These are phyloP conservation scores for Corythornis leucogaster DNA, from an alignment of 2,797 vertebrate genomes.

Conservation along the genomic window DNA sequence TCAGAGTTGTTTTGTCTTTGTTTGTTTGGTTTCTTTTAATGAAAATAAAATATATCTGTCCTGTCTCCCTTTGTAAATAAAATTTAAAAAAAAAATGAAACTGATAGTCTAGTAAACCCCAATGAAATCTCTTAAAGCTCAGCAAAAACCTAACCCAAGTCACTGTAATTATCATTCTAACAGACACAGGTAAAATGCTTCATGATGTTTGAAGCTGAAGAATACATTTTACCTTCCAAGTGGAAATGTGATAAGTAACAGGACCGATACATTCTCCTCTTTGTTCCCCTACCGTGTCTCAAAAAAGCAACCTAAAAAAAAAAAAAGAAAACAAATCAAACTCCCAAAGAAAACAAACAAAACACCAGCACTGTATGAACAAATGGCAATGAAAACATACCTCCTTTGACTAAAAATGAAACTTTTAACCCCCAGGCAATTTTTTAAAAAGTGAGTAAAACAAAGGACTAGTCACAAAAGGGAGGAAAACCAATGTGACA, in stretches of 20 bases:
- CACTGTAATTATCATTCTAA: not conserved
- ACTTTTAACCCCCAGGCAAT: not conserved
- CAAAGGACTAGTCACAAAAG: not conserved
- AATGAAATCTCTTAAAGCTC: slow-evolving; percentile 2
- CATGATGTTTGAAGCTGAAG: not conserved
- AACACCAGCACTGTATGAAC: rapidly evolving
- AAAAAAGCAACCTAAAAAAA: not conserved
- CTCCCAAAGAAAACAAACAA: not conserved
- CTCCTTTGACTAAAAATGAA: not conserved
- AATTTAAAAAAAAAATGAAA: not conserved
- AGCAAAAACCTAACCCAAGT: not conserved
- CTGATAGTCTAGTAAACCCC: not conserved
- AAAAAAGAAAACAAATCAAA: not conserved
- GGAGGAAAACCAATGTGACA: rapidly evolving
- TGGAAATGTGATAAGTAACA: not conserved
- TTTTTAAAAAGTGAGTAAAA: not conserved
- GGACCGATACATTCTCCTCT: not conserved
- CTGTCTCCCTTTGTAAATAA: not conserved
- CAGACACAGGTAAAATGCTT: not conserved
- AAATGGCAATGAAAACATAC: not conserved
- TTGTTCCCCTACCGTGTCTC: not conserved
- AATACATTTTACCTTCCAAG: not conserved
- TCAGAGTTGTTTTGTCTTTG: not conserved
- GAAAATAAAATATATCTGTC: not conserved
- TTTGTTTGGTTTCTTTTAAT: not conserved